phyloP scores from a whole-genome alignment of 2,797 vertebrate species.

The Myotis planiceps region DNA sequence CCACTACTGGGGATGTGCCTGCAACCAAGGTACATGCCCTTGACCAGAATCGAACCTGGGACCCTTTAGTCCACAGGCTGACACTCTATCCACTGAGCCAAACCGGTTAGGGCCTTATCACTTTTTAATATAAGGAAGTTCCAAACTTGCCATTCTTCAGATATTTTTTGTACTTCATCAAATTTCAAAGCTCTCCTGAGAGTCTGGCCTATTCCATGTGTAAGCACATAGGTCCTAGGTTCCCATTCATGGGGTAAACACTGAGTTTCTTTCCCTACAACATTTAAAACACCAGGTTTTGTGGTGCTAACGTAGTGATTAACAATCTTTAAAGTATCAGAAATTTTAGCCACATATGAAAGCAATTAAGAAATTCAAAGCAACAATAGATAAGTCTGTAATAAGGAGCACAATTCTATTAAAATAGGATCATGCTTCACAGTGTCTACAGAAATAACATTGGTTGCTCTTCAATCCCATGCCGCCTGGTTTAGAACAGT shows the following conservation, averaged over 20 bases:
- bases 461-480: neutral
- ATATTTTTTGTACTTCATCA: neutral
- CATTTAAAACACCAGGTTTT: neutral
- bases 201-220: neutral
- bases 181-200: neutral
- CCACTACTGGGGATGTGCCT: no score
- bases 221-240: neutral
- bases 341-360: neutral
- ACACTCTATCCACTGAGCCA: no score
- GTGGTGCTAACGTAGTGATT: neutral
- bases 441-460: neutral
- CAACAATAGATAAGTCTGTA: neutral
- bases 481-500: neutral
- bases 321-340: neutral
- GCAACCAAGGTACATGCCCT: no score
- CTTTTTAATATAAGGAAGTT: neutral
- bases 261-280: neutral
- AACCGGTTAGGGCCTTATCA: neutral
- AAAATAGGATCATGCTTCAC: neutral
- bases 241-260: neutral
- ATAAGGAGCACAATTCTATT: neutral
- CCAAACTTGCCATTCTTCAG: neutral
- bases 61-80: no score
- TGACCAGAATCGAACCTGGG: no score
- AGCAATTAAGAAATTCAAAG: neutral